Evolutionary conservation across 2,888 invertebrate genomes (phyloP).

Genomic region (Ormyrus labotus): DNA sequence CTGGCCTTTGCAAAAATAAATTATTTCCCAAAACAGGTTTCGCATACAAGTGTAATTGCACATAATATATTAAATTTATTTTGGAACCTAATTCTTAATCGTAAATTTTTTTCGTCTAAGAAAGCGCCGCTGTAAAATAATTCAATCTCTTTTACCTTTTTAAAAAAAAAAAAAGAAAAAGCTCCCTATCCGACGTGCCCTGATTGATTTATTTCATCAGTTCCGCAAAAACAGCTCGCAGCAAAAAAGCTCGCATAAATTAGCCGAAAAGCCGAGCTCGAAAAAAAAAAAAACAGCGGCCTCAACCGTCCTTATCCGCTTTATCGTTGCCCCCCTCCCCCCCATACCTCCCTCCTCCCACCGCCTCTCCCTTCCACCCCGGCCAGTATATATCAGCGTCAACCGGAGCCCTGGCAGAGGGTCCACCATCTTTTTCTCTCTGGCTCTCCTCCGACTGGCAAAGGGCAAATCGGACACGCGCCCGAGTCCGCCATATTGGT

Average conservation of each 20-base stretch:
- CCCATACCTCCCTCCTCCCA: constrained; percentile 1
- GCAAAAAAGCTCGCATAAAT: constrained; percentile 16
- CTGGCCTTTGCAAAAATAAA: too few relatives aligned
- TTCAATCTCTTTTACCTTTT: too few relatives aligned
- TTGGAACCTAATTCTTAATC: too few relatives aligned
- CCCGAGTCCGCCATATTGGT: constrained; percentile 68
- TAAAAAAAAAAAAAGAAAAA: too few relatives aligned
- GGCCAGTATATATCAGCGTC: constrained; percentile 72
- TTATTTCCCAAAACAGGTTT: too few relatives aligned
- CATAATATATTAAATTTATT: too few relatives aligned
- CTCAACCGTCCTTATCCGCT: constrained; percentile 28
- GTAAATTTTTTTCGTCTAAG: too few relatives aligned
- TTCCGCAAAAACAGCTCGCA: not conserved
- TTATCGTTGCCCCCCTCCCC: not conserved
- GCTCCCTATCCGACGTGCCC: too few relatives aligned
- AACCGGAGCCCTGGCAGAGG: constrained; percentile 60
- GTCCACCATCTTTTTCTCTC: constrained; percentile 33
- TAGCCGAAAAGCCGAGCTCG: constrained; percentile 3
- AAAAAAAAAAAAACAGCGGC: constrained; percentile 19
- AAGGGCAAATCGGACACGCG: constrained; percentile 38
- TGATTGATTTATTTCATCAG: not conserved
- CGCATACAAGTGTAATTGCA: too few relatives aligned
- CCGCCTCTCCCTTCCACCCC: constrained; percentile 62
- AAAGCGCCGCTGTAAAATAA: too few relatives aligned
- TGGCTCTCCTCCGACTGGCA: not conserved